Percentiles rank a stretch among this genome's conserved stretches.
phyloP scores from a whole-genome alignment of 1,140 invertebrate species.

The Drosophila sproati region DNA sequence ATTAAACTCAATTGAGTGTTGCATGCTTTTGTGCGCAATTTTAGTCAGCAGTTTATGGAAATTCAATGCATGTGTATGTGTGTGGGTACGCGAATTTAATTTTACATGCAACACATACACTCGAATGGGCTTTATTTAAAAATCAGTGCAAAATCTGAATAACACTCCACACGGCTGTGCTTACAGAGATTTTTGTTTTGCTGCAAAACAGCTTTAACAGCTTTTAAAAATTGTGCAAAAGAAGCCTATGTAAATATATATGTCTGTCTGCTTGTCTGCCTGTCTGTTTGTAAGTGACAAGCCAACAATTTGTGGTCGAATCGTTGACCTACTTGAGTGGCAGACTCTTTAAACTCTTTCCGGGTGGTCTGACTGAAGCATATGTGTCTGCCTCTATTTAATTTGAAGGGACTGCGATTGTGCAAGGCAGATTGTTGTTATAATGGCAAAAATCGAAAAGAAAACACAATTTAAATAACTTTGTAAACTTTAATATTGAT shows the following conservation, averaged over 20 bases:
- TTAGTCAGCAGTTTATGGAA: slow-evolving; percentile 1
- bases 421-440: slow-evolving; percentile 58
- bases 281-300: slow-evolving; percentile 14
- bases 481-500: slow-evolving; percentile 1
- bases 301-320: slow-evolving; percentile 31
- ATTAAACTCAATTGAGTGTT: slow-evolving; percentile 75
- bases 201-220: neutral
- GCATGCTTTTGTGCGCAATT: slow-evolving; percentile 64
- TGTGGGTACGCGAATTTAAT: slow-evolving; percentile 46
- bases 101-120: slow-evolving; percentile 45
- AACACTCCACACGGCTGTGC: neutral
- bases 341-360: slow-evolving; percentile 41
- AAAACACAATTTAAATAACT: slow-evolving; percentile 33
- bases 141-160: slow-evolving; percentile 25
- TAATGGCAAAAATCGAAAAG: slow-evolving; percentile 63
- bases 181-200: neutral
- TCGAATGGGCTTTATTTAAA: slow-evolving; percentile 57
- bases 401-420: slow-evolving; percentile 40
- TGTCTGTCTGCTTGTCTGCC: neutral
- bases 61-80: slow-evolving; percentile 1
- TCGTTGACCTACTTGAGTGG: slow-evolving; percentile 65
- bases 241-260: neutral
- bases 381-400: slow-evolving; percentile 20
- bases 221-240: neutral
- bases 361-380: slow-evolving; percentile 4